Evolutionary conservation across 2,888 invertebrate genomes (phyloP), one percentile per base, ranked within the genome.

Genomic region (Melanostoma scalare): DNA sequence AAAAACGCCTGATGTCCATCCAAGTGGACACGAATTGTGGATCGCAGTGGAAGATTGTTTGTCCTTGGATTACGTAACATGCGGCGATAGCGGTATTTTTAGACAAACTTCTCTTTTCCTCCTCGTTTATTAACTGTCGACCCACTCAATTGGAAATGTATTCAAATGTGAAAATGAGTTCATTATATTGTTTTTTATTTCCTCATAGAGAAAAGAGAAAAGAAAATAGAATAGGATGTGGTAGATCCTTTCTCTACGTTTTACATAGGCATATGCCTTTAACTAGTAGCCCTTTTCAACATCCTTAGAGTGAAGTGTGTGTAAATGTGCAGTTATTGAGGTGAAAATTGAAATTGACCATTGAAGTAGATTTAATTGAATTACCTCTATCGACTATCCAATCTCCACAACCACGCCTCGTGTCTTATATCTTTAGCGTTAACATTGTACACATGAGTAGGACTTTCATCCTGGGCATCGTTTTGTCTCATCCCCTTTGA

Each of bases 311-410:
- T 8, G 50, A n/a, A 2, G 40, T 38, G 48, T 48, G 31, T 63
- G 48, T 35, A 38, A 44, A 68, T 73, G 65, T 78, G 79, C 74
- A 79, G 69, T 74, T 79, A 84, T 84, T 79, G 84, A 84, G 84
- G 74, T 84, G 84, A 79, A 84, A 79, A 84, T 84, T 84, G 73
- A 84, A 84, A 79, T 75, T 79, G 84, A 61, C 84, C 75, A 84
- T 84, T 84, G 67, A 79, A 84, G 84, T 72, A 67, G 74, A 84
- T 79, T 84, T 84, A 84, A 84, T 84, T 84, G 84, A 84, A 84
- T 84, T 84, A 84, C 84, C 48, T 84, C 71, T 65, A 74, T 74
- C 68, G 73, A 77, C 68, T 48, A 53, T 46, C 53, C 61, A 73
- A 53, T 73, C 44, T 44, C 50, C 50, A 20, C 20, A 74, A 58